A percentile compares a stretch with the other conserved stretches of the same genome.
phyloP scores from a whole-genome alignment of 1,140 invertebrate species.

The Epicauta chinensis region DNA sequence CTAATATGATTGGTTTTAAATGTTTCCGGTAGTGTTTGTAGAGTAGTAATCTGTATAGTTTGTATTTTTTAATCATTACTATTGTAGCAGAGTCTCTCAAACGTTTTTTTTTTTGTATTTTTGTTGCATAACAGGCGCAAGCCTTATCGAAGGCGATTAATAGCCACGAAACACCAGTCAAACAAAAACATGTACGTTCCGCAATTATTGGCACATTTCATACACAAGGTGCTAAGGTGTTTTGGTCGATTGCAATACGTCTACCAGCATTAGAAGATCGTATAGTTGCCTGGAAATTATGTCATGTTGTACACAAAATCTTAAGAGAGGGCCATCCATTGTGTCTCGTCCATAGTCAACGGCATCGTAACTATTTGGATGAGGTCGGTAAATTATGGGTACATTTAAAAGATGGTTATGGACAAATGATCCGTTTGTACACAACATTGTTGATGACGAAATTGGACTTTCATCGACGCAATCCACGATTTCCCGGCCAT shows the following conservation, averaged over 20 bases:
- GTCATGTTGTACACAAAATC: conserved; percentile 94
- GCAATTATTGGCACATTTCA: conserved; percentile 94
- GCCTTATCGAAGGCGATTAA: conserved; percentile 90
- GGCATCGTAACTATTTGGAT: conserved; percentile 65
- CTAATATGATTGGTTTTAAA: too few relatives aligned
- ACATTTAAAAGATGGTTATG: conserved; percentile 88
- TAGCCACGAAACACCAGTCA: conserved; percentile 79
- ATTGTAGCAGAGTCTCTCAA: background rate
- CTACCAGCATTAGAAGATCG: conserved; percentile 86
- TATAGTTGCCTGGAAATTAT: conserved; percentile 98
- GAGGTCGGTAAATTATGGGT: conserved; percentile 89
- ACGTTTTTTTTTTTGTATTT: conserved; percentile 17
- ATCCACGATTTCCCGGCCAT: conserved; percentile 89
- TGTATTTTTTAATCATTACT: background rate
- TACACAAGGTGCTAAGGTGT: conserved; percentile 81
- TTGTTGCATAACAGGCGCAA: conserved; percentile 66
- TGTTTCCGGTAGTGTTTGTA: too few relatives aligned
- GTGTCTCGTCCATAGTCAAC: conserved; percentile 78
- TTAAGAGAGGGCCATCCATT: conserved; percentile 88
- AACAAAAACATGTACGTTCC: conserved; percentile 95
- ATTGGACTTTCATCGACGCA: conserved; percentile 88
- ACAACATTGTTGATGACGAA: conserved; percentile 80
- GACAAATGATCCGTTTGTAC: conserved; percentile 81
- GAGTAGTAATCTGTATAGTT: background rate
- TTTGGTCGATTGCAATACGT: conserved; percentile 79